A percentile compares a stretch with the other conserved stretches of the same genome.
Conservation (phyloP, 1,140 invertebrate genomes). For the Saccostrea glomerata region DNA sequence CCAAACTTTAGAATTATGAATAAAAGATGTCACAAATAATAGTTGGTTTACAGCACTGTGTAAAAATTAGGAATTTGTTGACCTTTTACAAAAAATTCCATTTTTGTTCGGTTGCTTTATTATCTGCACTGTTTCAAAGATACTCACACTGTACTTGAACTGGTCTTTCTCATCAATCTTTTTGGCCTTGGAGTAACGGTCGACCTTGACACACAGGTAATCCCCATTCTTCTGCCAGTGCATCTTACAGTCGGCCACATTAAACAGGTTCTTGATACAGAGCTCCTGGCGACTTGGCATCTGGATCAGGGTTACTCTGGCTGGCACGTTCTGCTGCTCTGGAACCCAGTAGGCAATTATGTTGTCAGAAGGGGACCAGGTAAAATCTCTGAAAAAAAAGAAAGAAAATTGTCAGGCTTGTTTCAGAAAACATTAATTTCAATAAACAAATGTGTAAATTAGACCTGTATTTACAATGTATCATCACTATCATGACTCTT, state of each 20-base stretch:
- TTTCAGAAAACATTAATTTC: not conserved
- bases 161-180: constrained; percentile 88
- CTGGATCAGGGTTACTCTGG: constrained; percentile 80
- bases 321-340: constrained; percentile 87
- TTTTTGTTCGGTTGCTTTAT: not conserved
- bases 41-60: no score
- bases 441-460: not conserved
- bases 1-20: not conserved
- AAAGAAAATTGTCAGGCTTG: not conserved
- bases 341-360: constrained; percentile 99
- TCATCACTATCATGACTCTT: no score
- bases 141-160: constrained; percentile 91
- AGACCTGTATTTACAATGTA: no score
- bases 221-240: constrained; percentile 99
- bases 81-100: no score
- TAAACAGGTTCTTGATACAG: constrained; percentile 98
- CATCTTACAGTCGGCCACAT: constrained; percentile 97
- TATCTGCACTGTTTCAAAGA: not conserved
- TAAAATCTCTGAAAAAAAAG: constrained; percentile 87
- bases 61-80: no score
- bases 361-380: constrained; percentile 98
- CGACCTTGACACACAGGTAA: constrained; percentile 98
- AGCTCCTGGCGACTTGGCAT: constrained; percentile 90
- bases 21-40: no score
- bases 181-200: constrained; percentile 96